phyloP scores from a whole-genome alignment of 2,113 vertebrate genomes.

The Piprites chloris region DNA sequence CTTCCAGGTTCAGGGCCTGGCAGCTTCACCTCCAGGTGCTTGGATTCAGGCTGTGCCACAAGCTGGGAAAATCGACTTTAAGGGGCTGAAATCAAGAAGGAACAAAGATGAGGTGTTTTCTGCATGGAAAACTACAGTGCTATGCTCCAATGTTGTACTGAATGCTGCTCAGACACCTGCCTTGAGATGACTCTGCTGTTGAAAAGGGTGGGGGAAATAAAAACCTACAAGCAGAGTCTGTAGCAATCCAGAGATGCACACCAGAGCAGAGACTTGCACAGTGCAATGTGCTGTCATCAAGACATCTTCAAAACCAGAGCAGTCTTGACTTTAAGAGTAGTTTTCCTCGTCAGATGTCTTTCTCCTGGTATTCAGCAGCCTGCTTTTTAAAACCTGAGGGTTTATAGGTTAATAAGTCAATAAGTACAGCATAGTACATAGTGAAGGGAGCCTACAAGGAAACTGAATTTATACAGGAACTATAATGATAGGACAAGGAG shows the following conservation, averaged over 20 bases:
- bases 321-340: not conserved
- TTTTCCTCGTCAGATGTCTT: not conserved
- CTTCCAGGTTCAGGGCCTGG: not conserved
- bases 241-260: not conserved
- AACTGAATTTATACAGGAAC: not conserved
- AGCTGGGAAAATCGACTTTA: not conserved
- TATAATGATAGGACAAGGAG: not conserved
- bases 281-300: not conserved
- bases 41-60: not conserved
- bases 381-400: not conserved
- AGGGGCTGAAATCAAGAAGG: not conserved
- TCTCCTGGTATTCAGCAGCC: not conserved
- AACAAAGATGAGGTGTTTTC: not conserved
- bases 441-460: not conserved
- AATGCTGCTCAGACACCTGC: not conserved
- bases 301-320: not conserved
- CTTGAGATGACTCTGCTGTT: not conserved
- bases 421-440: not conserved
- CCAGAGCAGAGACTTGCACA: not conserved
- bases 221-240: not conserved
- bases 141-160: not conserved
- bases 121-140: rapidly evolving
- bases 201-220: not conserved
- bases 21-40: not conserved
- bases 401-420: not conserved